Evolutionary conservation across 2,888 invertebrate genomes (phyloP).

Genomic region (Notodonta dromedarius): DNA sequence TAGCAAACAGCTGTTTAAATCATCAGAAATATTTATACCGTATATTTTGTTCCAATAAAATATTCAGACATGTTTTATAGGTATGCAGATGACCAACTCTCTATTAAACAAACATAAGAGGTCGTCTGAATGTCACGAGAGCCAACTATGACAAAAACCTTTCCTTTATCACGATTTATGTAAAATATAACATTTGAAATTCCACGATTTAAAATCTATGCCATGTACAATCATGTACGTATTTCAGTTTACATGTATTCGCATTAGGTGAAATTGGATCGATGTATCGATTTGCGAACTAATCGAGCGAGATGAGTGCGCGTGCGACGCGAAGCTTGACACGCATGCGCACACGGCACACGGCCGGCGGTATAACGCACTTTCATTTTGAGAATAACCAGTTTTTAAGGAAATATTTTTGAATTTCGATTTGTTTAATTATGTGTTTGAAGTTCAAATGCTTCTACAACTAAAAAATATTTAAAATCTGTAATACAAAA

Average conservation of each 20-base stretch:
- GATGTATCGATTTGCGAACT: conserved; percentile 34
- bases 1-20: too few species aligned
- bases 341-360: conserved; percentile 31
- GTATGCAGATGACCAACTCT: too few species aligned
- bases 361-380: conserved; percentile 39
- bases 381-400: conserved; percentile 33
- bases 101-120: too few species aligned
- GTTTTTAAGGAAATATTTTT: too few species aligned
- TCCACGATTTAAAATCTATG: conserved; percentile 40
- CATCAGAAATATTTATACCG: too few species aligned
- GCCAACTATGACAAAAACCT: conserved; percentile 15
- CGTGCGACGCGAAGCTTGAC: conserved; percentile 33
- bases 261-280: conserved; percentile 48
- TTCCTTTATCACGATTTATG: conserved; percentile 36
- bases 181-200: conserved; percentile 27
- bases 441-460: too few species aligned
- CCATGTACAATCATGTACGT: conserved; percentile 30
- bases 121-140: not conserved
- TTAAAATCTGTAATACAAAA: too few species aligned
- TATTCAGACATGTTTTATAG: too few species aligned
- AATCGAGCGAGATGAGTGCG: conserved; percentile 41
- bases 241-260: conserved; percentile 24
- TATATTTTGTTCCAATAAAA: too few species aligned
- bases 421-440: too few species aligned
- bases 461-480: too few species aligned